Percentiles rank a stretch among this genome's conserved stretches.
These are phyloP conservation scores for Ceratothoa steindachneri DNA, from an alignment of 2,888 invertebrate genomes.

Conservation along the genomic window DNA sequence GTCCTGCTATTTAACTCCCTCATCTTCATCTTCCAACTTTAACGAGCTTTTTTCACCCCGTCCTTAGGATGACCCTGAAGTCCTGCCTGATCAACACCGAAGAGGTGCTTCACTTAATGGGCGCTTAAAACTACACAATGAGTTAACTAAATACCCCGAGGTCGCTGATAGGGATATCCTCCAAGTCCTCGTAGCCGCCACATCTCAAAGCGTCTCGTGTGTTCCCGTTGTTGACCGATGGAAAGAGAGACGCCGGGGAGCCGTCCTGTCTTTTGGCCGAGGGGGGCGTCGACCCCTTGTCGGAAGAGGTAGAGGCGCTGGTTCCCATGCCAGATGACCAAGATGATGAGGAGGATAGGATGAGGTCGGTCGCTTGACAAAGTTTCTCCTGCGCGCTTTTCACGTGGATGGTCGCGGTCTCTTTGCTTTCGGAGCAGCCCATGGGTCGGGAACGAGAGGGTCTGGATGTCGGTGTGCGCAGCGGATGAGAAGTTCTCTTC, in stretches of 20 bases:
- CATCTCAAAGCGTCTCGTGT: neutral
- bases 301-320: constrained; percentile 10
- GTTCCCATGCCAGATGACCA: constrained; percentile 19
- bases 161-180: constrained; percentile 36
- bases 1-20: too few relatives aligned
- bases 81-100: too few relatives aligned
- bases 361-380: neutral
- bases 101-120: too few relatives aligned
- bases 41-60: too few relatives aligned
- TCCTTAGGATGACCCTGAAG: too few relatives aligned
- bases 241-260: neutral
- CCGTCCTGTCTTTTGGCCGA: neutral
- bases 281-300: neutral
- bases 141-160: constrained; percentile 42
- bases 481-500: too few relatives aligned
- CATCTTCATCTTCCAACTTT: too few relatives aligned
- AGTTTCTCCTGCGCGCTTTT: neutral
- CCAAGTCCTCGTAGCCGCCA: constrained; percentile 19
- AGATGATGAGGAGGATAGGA: neutral
- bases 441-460: too few relatives aligned
- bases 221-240: neutral
- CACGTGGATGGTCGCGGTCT: neutral
- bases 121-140: too few relatives aligned
- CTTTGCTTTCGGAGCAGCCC: constrained; percentile 39
- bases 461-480: too few relatives aligned